phyloP scores from a whole-genome alignment of 2,888 invertebrate species.

The Ophion costatus region DNA sequence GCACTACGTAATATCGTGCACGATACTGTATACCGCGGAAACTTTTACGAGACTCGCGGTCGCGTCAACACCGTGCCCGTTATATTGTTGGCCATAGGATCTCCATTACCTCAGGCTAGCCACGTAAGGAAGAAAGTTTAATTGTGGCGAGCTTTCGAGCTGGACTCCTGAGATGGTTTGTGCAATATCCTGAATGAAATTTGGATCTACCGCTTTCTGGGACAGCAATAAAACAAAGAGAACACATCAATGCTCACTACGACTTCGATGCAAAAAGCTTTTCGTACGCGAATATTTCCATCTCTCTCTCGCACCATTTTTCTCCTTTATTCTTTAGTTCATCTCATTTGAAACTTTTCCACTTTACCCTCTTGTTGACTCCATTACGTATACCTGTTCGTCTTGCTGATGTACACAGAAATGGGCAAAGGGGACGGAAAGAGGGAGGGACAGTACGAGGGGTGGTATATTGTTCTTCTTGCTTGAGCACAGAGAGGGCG shows the following conservation, averaged over 20 bases:
- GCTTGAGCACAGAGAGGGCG: constrained; percentile 6
- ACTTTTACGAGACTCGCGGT: constrained; percentile 58
- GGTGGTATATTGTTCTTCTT: not conserved
- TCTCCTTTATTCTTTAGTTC: not conserved
- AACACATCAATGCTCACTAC: constrained; percentile 36
- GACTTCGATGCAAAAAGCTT: constrained; percentile 36
- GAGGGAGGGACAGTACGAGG: not conserved
- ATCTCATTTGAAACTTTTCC: constrained; percentile 51
- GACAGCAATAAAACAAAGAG: constrained; percentile 13
- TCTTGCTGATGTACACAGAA: constrained; percentile 1
- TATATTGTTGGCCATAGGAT: constrained; percentile 55
- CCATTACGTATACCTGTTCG: constrained; percentile 52
- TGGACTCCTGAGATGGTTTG: constrained; percentile 7
- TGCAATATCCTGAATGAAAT: not conserved
- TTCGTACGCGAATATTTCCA: constrained; percentile 8
- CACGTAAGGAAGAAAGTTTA: constrained; percentile 59
- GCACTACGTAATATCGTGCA: not conserved
- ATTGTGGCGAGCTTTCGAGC: constrained; percentile 48
- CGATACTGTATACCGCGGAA: constrained; percentile 37
- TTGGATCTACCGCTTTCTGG: constrained; percentile 3
- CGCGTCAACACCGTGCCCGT: constrained; percentile 64
- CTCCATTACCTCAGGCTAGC: constrained; percentile 4
- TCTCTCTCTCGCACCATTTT: not conserved
- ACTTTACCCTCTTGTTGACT: constrained; percentile 51
- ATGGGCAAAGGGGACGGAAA: not conserved